These are phyloP conservation scores for Papilio machaon DNA, from an alignment of 1,140 invertebrate species.

Conservation along the genomic window DNA sequence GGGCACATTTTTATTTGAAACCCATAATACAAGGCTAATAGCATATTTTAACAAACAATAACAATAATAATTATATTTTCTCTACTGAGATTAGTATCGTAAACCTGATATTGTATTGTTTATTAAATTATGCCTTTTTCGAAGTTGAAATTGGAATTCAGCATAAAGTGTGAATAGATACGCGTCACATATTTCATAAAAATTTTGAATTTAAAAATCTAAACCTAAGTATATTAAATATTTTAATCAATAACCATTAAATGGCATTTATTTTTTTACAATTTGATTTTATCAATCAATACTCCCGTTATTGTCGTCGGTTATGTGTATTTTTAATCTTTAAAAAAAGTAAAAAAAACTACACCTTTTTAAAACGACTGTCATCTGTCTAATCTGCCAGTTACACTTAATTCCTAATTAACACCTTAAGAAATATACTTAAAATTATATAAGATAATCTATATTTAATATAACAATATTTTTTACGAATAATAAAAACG, in stretches of 20 bases:
- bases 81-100: no score
- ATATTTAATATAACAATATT: background rate
- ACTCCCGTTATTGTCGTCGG: slow-evolving; percentile 52
- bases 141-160: slow-evolving; percentile 14
- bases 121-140: slow-evolving; percentile 19
- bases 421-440: background rate
- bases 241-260: slow-evolving; percentile 36
- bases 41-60: background rate
- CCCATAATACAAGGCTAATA: background rate
- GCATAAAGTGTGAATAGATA: slow-evolving; percentile 4
- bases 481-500: background rate
- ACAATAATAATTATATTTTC: background rate
- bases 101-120: background rate
- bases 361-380: slow-evolving; percentile 6
- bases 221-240: slow-evolving; percentile 17
- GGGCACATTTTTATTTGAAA: background rate
- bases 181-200: background rate
- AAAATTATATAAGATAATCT: background rate
- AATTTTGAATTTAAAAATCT: slow-evolving; percentile 2
- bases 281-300: slow-evolving; percentile 34
- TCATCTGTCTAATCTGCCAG: background rate
- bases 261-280: slow-evolving; percentile 42
- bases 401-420: background rate
- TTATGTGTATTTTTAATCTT: slow-evolving; percentile 38
- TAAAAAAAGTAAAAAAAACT: slow-evolving; percentile 1